Conservation (phyloP, 2,888 invertebrate species). For the Trichacis sp. region DNA sequence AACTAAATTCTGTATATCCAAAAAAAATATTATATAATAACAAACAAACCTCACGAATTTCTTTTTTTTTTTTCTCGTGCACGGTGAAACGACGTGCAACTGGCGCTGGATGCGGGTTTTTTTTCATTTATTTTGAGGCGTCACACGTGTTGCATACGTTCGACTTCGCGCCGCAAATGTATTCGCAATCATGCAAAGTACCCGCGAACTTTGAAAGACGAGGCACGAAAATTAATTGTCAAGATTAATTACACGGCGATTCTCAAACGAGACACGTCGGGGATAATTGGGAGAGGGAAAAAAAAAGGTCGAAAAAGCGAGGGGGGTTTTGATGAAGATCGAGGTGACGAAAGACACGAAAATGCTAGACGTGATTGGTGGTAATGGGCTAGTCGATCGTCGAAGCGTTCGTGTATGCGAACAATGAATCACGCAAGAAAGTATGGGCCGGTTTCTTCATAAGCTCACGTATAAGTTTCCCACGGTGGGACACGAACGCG, state of each 20-base stretch:
- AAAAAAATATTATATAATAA: too few relatives aligned
- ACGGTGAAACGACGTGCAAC: conserved; percentile 27
- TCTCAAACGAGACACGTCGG: not conserved
- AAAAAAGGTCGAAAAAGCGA: not conserved
- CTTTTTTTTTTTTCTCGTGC: not conserved
- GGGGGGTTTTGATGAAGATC: not conserved
- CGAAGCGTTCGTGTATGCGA: conserved; percentile 24
- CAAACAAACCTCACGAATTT: too few relatives aligned
- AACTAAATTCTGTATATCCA: too few relatives aligned
- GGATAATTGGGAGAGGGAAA: not conserved
- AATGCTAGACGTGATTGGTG: conserved; percentile 21
- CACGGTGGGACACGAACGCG: conserved; percentile 59
- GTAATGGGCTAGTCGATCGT: not conserved
- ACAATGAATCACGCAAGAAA: conserved; percentile 20
- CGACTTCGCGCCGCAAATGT: not conserved
- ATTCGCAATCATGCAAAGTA: conserved; percentile 41
- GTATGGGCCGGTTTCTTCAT: conserved; percentile 40
- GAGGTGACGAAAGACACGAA: conserved; percentile 5
- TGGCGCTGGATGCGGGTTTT: conserved; percentile 28
- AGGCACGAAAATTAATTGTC: conserved; percentile 26
- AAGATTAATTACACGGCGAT: not conserved
- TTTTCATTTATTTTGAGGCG: conserved; percentile 11
- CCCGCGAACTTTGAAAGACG: conserved; percentile 36
- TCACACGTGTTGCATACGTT: conserved; percentile 34
- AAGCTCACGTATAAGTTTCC: conserved; percentile 68